These are phyloP conservation scores for Nomada ferruginata DNA, from an alignment of 2,888 invertebrate species.

Conservation along the genomic window DNA sequence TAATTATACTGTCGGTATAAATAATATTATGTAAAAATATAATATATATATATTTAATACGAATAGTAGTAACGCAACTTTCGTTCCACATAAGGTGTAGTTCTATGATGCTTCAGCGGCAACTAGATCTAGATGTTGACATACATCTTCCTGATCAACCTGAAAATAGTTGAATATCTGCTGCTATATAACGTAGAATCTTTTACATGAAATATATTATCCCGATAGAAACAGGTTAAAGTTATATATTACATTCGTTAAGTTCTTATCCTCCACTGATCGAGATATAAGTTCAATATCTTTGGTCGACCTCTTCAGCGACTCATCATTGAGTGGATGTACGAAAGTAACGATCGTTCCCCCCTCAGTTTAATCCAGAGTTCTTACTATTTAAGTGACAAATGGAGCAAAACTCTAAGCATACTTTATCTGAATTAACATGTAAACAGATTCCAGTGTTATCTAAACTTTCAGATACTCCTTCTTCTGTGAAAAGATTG, in stretches of 20 bases:
- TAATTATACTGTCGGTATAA: too few species aligned
- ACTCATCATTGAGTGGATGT: constrained; percentile 8
- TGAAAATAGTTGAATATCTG: constrained; percentile 51
- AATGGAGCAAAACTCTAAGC: constrained; percentile 86
- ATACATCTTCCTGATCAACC: constrained; percentile 42
- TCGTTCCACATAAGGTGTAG: constrained; percentile 34
- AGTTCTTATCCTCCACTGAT: constrained; percentile 50
- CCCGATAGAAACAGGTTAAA: constrained; percentile 4
- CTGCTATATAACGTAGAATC: constrained; percentile 14
- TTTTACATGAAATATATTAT: constrained; percentile 13
- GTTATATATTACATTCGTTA: constrained; percentile 39
- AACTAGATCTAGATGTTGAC: constrained; percentile 28
- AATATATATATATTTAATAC: constrained; percentile 24
- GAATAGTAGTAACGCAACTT: constrained; percentile 62
- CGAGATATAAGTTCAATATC: constrained; percentile 38
- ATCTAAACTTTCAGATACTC: constrained; percentile 71
- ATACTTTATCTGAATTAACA: constrained; percentile 86
- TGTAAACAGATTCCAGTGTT: constrained; percentile 86
- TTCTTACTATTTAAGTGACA: constrained; percentile 85
- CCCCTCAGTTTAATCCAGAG: constrained; percentile 53
- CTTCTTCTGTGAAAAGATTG: constrained; percentile 57
- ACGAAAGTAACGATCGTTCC: constrained; percentile 44
- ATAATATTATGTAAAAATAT: constrained; percentile 5
- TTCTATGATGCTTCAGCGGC: constrained; percentile 25
- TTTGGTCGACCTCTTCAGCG: constrained; percentile 3